A percentile compares a stretch with the other conserved stretches of the same genome.
Conservation (phyloP, 2,113 vertebrate species). For the Ranitomeya imitator region DNA sequence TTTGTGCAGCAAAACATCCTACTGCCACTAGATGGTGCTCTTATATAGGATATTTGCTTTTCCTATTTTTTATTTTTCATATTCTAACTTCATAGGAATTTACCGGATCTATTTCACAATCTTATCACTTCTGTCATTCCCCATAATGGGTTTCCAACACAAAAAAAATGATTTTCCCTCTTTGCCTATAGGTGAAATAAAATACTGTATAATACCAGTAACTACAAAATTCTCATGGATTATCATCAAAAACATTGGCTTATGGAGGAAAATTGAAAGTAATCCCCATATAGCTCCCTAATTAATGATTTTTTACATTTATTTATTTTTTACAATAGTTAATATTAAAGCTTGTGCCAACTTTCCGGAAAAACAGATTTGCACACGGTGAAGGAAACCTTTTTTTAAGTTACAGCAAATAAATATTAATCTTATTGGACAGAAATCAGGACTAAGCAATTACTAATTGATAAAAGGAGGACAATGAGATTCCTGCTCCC, state of each 20-base stretch:
- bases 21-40: slow-evolving; percentile 11
- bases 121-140: neutral
- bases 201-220: neutral
- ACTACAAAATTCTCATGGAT: neutral
- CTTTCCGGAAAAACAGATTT: too few species aligned
- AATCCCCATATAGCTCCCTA: too few species aligned
- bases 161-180: neutral
- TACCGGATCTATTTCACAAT: neutral
- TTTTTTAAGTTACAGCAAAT: too few species aligned
- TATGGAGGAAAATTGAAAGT: too few species aligned
- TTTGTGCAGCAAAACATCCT: neutral
- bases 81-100: neutral
- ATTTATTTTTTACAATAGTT: too few species aligned
- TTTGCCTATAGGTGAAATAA: neutral
- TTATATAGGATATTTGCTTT: neutral
- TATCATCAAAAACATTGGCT: neutral
- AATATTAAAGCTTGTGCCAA: too few species aligned
- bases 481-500: too few species aligned
- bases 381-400: neutral
- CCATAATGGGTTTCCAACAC: neutral
- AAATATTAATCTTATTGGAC: neutral
- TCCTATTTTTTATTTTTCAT: neutral
- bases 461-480: too few species aligned
- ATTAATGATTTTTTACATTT: too few species aligned
- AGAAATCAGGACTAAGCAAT: too few species aligned